Evolutionary conservation across 2,113 vertebrate genomes (phyloP).

Genomic region (Thamnophis sirtalis): DNA sequence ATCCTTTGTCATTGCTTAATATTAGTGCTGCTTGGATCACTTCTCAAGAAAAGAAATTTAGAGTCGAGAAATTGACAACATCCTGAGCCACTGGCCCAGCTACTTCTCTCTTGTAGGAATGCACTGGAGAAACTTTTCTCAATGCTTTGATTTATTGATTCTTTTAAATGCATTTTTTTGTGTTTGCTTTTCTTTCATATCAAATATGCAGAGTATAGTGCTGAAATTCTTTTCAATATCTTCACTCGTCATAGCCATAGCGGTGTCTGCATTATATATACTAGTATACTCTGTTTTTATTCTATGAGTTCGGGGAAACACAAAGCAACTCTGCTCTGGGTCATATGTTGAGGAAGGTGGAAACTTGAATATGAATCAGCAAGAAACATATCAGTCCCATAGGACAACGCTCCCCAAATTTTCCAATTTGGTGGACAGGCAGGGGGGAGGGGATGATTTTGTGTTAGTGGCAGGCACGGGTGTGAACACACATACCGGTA

Average conservation of each 20-base stretch:
- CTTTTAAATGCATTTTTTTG: not conserved
- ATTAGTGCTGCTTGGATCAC: not conserved
- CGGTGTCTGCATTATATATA: not conserved
- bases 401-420: not conserved
- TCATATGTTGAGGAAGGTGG: not conserved
- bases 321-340: not conserved
- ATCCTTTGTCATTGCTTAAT: not conserved
- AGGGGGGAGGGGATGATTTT: not conserved
- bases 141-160: not conserved
- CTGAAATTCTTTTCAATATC: not conserved
- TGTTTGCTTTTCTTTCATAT: not conserved
- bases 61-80: not conserved
- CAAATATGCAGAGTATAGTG: not conserved
- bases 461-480: not conserved
- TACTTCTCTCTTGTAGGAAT: not conserved
- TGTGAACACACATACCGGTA: not conserved
- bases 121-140: not conserved
- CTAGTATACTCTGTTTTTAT: not conserved
- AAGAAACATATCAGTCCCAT: not conserved
- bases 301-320: not conserved
- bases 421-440: not conserved
- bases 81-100: not conserved
- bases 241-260: not conserved
- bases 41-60: not conserved
- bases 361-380: not conserved